phyloP scores from a whole-genome alignment of 2,113 vertebrate genomes.

The Apeltes quadracus region DNA sequence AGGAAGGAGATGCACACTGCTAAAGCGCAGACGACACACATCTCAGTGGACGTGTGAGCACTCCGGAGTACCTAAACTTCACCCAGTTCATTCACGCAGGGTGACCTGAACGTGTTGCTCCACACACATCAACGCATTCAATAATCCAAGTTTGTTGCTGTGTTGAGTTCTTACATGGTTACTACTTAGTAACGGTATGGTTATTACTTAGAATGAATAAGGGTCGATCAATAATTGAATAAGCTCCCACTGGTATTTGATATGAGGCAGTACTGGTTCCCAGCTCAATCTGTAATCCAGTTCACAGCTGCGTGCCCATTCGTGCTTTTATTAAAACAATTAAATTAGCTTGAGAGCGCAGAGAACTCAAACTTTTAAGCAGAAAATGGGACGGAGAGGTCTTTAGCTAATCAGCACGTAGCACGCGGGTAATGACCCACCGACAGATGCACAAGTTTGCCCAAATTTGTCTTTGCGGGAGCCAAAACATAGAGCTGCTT shows the following conservation, averaged over 20 bases:
- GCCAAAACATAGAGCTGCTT: neutral
- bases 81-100: slow-evolving; percentile 32
- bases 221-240: too few species aligned
- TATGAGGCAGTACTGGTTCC: neutral
- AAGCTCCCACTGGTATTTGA: too few species aligned
- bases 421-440: neutral
- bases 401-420: neutral
- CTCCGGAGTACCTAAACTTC: slow-evolving; percentile 22
- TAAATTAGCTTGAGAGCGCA: neutral
- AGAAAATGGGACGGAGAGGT: neutral
- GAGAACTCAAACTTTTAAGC: neutral
- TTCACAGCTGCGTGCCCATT: neutral
- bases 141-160: slow-evolving; percentile 35
- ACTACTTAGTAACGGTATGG: too few species aligned
- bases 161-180: too few species aligned
- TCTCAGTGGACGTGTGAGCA: slow-evolving; percentile 12
- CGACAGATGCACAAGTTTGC: neutral
- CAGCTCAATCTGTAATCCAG: too few species aligned
- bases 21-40: neutral
- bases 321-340: neutral
- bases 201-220: too few species aligned
- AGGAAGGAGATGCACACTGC: slow-evolving; percentile 43
- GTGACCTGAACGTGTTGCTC: slow-evolving; percentile 45
- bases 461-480: too few species aligned
- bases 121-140: slow-evolving; percentile 43